Evolutionary conservation across 2,888 invertebrate genomes (phyloP), one percentile per base, ranked within the genome.

Genomic region (Ypsolopha scabrella): DNA sequence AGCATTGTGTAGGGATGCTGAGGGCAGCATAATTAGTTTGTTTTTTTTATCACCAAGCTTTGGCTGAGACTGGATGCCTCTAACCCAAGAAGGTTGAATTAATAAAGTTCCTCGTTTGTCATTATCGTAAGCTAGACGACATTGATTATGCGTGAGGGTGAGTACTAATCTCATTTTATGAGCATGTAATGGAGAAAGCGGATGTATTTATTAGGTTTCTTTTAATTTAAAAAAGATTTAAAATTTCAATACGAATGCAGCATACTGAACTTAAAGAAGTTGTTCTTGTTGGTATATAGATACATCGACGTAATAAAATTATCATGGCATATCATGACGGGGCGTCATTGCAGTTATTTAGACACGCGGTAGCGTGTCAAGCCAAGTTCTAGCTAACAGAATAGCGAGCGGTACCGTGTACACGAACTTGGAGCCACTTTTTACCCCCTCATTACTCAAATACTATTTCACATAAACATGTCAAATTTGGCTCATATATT

Each of bases 51-150:
- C 66, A 64, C 67, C 65, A 67, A 65, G 75, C 75, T 73, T 70
- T 63, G 63, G 65, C 70, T 70, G 9, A 9, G 41, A 33, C 33
- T 33, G 48, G 68, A 63, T 68, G 67, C 64, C 65, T 71, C 70
- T 85, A 85, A 86, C 82, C 83, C 82, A 55, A 61, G 69, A 64
- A 72, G 77, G 81, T 83, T 79, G 83, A 81, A 85, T 86, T 85
- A 86, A 83, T 82, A 80, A 77, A 76, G 70, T 75, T 72, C 73
- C 81, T 83, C 85, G 85, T 85, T 83, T 74, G 83, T 85, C 85
- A 86, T 86, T 83, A 83, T 80, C 63, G 80, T 81, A 77, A 83
- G 80, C 82, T 75, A 80, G 80, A 74, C 83, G 83, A 83, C 82
- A 70, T 70, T 82, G 82, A 86, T 85, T 77, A 68, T 75, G 65